phyloP scores from a whole-genome alignment of 2,888 invertebrate species.

The Chirona hameri region DNA sequence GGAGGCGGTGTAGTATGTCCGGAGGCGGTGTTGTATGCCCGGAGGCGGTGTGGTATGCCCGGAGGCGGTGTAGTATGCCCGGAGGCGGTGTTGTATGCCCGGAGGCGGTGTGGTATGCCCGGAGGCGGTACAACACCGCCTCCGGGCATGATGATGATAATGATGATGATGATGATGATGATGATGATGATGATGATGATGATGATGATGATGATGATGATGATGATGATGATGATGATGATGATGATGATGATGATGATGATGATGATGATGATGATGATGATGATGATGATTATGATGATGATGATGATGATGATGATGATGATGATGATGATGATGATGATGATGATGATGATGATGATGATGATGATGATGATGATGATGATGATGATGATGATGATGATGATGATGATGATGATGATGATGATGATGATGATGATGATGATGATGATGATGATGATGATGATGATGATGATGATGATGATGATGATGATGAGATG shows the following conservation, averaged over 20 bases:
- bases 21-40: too few species aligned
- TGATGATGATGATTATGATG: too few species aligned
- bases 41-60: too few species aligned
- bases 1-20: too few species aligned
- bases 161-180: conserved; percentile 22
- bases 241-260: conserved; percentile 22
- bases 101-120: too few species aligned
- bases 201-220: conserved; percentile 22
- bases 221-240: conserved; percentile 22
- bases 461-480: conserved; percentile 22
- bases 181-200: conserved; percentile 22
- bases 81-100: too few species aligned
- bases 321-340: conserved; percentile 22
- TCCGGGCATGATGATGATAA: not conserved
- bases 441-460: conserved; percentile 22
- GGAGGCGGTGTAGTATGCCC: too few species aligned
- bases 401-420: conserved; percentile 22
- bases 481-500: too few species aligned
- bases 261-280: too few species aligned
- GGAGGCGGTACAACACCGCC: not conserved
- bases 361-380: conserved; percentile 22
- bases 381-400: conserved; percentile 22
- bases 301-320: too few species aligned
- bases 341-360: too few species aligned
- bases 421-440: conserved; percentile 22